phyloP scores from a whole-genome alignment of 2,113 vertebrate genomes.

The Rhinoptilus africanus region DNA sequence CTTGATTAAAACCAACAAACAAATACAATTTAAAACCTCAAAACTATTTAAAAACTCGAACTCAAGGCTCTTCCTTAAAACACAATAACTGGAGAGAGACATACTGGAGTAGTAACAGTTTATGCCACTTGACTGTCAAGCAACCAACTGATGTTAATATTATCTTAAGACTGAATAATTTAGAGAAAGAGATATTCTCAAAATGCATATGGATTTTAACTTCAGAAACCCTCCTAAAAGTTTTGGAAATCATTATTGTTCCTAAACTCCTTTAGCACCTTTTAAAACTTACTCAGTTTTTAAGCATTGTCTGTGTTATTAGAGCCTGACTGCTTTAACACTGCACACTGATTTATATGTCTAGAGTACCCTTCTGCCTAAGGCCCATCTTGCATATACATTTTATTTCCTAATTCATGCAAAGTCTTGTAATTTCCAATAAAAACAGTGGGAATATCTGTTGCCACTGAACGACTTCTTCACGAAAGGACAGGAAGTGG shows the following conservation, averaged over 20 bases:
- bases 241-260: background rate
- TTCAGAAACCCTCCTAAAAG: background rate
- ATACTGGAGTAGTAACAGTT: background rate
- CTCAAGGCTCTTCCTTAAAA: background rate
- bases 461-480: background rate
- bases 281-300: background rate
- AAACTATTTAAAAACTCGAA: background rate
- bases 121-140: background rate
- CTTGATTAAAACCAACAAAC: background rate
- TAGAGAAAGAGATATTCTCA: background rate
- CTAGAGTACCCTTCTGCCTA: background rate
- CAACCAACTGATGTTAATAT: background rate
- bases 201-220: background rate
- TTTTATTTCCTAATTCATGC: background rate
- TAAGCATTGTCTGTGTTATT: background rate
- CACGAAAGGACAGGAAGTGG: background rate
- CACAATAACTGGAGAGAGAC: background rate
- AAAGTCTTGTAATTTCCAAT: background rate
- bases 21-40: background rate
- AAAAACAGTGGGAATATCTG: background rate
- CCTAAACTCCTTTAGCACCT: background rate
- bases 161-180: background rate
- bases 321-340: background rate
- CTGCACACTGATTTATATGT: background rate
- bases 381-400: background rate